Conservation (phyloP, 1,140 invertebrate species). For the roundworm (Caenorhabditis elegans) region WBcel235 BX284606.5:11140001-11140500, state of each 20-base stretch:
- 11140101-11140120: conserved; percentile 29
- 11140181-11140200: not conserved
- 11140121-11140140: conserved; percentile 25
- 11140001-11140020: not conserved
- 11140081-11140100: conserved; percentile 32
- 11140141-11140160: not conserved
- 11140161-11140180: conserved; percentile 24
- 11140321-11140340: not conserved
- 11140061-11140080: conserved; percentile 28
- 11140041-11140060: conserved; percentile 4
- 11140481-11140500: not conserved
- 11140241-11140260: not conserved
- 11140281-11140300: no score
- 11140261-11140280: not conserved
- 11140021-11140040: not conserved
- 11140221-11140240: conserved; percentile 13
- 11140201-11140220: conserved; percentile 31
- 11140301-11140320: not conserved
- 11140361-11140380: not conserved
- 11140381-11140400: conserved; percentile 9
- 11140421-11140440: conserved; percentile 25
- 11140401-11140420: conserved; percentile 7
- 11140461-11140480: not conserved
- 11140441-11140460: conserved; percentile 14
- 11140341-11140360: not conserved